phyloP scores from a whole-genome alignment of 2,888 invertebrate species.

The Morpho helenor region DNA sequence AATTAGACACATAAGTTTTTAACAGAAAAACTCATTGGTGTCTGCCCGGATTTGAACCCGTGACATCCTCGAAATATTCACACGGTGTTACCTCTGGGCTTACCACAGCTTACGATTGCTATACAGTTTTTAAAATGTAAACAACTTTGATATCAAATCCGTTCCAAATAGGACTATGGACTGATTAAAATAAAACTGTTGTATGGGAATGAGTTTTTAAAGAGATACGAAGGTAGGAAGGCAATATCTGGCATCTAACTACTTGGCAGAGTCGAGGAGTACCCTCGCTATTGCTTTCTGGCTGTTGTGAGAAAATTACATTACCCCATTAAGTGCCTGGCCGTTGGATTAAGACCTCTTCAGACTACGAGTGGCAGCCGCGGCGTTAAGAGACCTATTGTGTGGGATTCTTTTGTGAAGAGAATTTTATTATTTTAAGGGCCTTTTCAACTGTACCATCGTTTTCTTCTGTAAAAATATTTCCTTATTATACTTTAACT shows the following conservation, averaged over 20 bases:
- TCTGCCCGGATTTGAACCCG: too few relatives aligned
- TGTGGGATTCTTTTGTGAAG: not conserved
- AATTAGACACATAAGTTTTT: too few relatives aligned
- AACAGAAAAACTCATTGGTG: too few relatives aligned
- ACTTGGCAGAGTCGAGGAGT: slow-evolving; percentile 33
- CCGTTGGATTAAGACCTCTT: slow-evolving; percentile 24
- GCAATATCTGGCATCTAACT: slow-evolving; percentile 34
- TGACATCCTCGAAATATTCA: too few relatives aligned
- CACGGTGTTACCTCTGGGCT: too few relatives aligned
- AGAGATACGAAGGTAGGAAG: slow-evolving; percentile 31
- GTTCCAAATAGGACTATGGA: slow-evolving; percentile 6
- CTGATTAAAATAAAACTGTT: slow-evolving; percentile 24
- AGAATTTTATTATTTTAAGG: not conserved
- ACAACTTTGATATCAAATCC: slow-evolving; percentile 1
- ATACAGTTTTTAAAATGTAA: too few relatives aligned
- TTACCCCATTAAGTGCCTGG: slow-evolving; percentile 57
- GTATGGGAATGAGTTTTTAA: slow-evolving; percentile 31
- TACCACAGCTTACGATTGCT: too few relatives aligned
- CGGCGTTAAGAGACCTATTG: slow-evolving; percentile 8
- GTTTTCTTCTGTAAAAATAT: not conserved
- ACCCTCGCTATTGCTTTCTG: slow-evolving; percentile 38
- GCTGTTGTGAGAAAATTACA: slow-evolving; percentile 63
- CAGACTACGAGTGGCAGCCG: slow-evolving; percentile 15
- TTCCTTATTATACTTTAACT: not conserved
- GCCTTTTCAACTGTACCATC: not conserved